These are phyloP conservation scores for Dallia pectoralis DNA, from an alignment of 2,797 vertebrate genomes.

Conservation along the genomic window DNA sequence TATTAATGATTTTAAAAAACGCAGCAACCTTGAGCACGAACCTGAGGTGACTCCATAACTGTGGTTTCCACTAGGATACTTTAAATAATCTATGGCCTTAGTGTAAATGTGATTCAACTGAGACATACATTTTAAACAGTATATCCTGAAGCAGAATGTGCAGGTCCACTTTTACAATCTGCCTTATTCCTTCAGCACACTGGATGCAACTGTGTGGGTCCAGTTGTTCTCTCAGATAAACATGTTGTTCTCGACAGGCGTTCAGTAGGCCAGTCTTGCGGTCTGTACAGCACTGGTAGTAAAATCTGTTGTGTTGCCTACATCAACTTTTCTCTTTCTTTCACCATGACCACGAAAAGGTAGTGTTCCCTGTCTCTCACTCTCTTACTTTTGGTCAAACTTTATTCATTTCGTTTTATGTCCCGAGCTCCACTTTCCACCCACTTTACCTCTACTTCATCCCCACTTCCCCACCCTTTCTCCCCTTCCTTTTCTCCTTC, in stretches of 20 bases:
- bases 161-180: background rate
- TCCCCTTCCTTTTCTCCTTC: background rate
- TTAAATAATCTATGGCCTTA: too few relatives aligned
- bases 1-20: too few relatives aligned
- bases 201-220: constrained; percentile 30
- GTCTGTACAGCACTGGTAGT: constrained; percentile 48
- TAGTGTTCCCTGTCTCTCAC: background rate
- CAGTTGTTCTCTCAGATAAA: constrained; percentile 59
- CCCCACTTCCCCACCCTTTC: background rate
- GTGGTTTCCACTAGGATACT: too few relatives aligned
- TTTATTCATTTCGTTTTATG: background rate
- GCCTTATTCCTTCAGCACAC: background rate
- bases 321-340: constrained; percentile 20
- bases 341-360: background rate
- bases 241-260: constrained; percentile 63
- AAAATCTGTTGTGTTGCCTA: constrained; percentile 47
- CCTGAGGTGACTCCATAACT: too few relatives aligned
- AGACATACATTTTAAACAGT: constrained; percentile 30
- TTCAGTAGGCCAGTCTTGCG: constrained; percentile 55
- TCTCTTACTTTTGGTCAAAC: background rate
- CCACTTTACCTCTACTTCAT: too few relatives aligned
- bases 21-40: too few relatives aligned
- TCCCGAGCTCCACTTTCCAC: background rate
- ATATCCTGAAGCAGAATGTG: constrained; percentile 22
- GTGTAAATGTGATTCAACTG: constrained; percentile 25